Evolutionary conservation across 2,113 vertebrate species (phyloP).

Genomic region (Rutilus rutilus): DNA sequence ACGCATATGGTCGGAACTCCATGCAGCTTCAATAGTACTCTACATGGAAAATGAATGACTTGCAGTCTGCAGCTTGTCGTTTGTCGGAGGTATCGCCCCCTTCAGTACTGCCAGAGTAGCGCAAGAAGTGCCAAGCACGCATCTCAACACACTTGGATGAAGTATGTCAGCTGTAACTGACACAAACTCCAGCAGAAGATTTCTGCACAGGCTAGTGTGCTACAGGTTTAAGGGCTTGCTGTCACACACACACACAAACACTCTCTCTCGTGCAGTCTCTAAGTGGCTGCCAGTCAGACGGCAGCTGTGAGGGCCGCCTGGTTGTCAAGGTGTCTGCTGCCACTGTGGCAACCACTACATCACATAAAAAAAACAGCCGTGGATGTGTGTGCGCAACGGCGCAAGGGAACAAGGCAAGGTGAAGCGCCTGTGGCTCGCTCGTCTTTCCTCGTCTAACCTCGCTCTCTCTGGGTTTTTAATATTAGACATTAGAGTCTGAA

Average conservation of each 20-base stretch:
- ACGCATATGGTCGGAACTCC: too few species aligned
- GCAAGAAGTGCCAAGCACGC: neutral
- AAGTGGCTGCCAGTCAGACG: constrained; percentile 45
- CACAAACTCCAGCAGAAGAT: constrained; percentile 17
- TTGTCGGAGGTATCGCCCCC: neutral
- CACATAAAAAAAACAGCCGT: constrained; percentile 30
- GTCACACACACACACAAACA: constrained; percentile 13
- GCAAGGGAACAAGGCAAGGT: constrained; percentile 18
- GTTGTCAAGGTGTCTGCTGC: constrained; percentile 47
- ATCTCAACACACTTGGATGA: neutral
- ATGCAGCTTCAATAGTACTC: too few species aligned
- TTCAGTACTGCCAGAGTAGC: neutral
- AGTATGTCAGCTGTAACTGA: constrained; percentile 28
- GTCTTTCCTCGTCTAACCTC: constrained; percentile 20
- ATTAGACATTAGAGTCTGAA: constrained; percentile 30
- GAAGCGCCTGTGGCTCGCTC: constrained; percentile 41
- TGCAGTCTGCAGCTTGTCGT: too few species aligned
- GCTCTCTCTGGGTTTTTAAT: constrained; percentile 15
- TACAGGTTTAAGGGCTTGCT: constrained; percentile 41
- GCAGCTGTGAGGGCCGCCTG: constrained; percentile 36
- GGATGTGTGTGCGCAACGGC: neutral
- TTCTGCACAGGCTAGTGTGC: neutral
- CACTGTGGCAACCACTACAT: constrained; percentile 51
- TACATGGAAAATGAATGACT: too few species aligned
- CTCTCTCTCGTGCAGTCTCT: constrained; percentile 26